These are phyloP conservation scores for Setipinna tenuifilis DNA, from an alignment of 2,797 vertebrate species.

Conservation along the genomic window DNA sequence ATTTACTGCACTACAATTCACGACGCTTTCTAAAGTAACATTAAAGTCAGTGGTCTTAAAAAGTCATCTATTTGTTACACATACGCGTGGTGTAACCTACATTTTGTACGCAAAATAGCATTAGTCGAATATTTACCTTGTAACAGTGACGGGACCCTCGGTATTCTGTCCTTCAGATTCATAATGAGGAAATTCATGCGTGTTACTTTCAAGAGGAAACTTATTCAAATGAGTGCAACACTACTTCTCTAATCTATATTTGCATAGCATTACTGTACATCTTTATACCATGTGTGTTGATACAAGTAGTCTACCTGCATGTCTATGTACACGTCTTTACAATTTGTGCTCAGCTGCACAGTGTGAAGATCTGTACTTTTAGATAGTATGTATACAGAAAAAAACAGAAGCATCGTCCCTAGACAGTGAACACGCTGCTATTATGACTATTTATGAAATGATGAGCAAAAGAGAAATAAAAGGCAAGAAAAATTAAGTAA, in stretches of 20 bases:
- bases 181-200: background rate
- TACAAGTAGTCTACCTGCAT: too few relatives aligned
- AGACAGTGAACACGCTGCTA: background rate
- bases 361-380: too few relatives aligned
- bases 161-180: background rate
- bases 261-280: background rate
- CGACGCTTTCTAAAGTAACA: too few relatives aligned
- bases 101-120: background rate
- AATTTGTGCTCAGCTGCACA: too few relatives aligned
- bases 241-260: background rate
- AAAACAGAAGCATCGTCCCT: too few relatives aligned
- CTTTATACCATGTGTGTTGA: too few relatives aligned
- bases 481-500: conserved; percentile 65
- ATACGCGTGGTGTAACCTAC: too few relatives aligned
- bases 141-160: background rate
- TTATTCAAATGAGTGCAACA: background rate
- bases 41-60: too few relatives aligned
- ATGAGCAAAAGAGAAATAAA: background rate
- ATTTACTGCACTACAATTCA: too few relatives aligned
- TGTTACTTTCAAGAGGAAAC: background rate
- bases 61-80: too few relatives aligned
- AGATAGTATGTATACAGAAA: too few relatives aligned
- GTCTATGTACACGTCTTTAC: too few relatives aligned
- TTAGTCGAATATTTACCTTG: background rate
- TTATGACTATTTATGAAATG: conserved; percentile 19